Conservation (phyloP, 2,888 invertebrate species). For the Melikaiella ostensackeni region DNA sequence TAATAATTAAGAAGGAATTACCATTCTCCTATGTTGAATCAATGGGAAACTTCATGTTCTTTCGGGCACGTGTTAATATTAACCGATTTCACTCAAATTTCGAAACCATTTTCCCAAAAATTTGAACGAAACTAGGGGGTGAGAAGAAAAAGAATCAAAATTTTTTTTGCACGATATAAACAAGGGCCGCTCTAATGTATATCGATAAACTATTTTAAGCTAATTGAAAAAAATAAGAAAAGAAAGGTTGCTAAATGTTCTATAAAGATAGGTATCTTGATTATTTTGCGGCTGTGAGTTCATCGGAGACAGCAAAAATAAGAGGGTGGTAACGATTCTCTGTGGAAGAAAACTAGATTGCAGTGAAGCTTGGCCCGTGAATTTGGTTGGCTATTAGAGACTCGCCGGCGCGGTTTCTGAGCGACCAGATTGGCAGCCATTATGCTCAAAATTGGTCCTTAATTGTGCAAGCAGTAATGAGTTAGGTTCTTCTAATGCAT, state of each 20-base stretch:
- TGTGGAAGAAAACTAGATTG: slow-evolving; percentile 54
- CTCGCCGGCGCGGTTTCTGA: slow-evolving; percentile 68
- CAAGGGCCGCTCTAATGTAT: no score
- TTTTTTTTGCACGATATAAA: no score
- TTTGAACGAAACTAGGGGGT: no score
- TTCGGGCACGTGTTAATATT: no score
- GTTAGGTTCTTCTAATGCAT: slow-evolving; percentile 72
- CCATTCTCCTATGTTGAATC: no score
- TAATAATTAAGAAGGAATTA: no score
- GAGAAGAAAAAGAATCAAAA: no score
- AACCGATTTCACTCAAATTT: no score
- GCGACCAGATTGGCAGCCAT: slow-evolving; percentile 72
- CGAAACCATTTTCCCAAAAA: no score
- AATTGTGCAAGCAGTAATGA: slow-evolving; percentile 75
- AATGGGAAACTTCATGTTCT: no score
- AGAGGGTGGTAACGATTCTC: slow-evolving; percentile 31
- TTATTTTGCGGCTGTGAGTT: slow-evolving; percentile 32
- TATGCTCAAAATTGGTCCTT: slow-evolving; percentile 75
- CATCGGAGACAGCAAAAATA: slow-evolving; percentile 27
- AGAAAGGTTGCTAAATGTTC: not conserved
- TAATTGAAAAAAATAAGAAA: not conserved
- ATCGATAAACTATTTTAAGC: not conserved
- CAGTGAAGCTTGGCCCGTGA: slow-evolving; percentile 57
- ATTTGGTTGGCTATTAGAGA: slow-evolving; percentile 70
- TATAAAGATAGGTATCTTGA: slow-evolving; percentile 33